These are phyloP conservation scores for Carlito syrichta DNA, from an alignment of 2,113 vertebrate species.

Conservation along the genomic window DNA sequence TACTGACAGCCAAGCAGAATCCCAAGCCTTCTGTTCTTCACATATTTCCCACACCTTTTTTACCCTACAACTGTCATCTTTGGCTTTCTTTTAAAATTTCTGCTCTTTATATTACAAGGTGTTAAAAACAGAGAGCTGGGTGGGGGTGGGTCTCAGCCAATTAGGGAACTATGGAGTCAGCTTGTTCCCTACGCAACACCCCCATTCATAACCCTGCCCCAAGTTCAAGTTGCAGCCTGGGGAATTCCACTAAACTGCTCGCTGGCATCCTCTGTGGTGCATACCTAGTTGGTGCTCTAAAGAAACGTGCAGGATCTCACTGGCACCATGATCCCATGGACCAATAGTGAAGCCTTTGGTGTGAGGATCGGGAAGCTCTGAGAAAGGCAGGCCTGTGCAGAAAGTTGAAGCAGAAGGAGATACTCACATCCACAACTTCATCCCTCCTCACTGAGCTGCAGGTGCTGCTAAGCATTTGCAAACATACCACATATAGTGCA, in stretches of 20 bases:
- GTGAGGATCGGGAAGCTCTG: neutral
- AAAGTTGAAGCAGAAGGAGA: rapidly evolving
- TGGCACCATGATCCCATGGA: too few relatives aligned
- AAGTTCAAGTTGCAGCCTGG: neutral
- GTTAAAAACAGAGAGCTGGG: conserved; percentile 41
- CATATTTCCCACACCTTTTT: conserved; percentile 52
- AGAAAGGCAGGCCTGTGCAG: neutral
- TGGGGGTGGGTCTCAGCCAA: conserved; percentile 5
- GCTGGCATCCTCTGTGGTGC: neutral
- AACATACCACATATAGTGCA: rapidly evolving
- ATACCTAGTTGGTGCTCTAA: neutral
- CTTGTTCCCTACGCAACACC: neutral
- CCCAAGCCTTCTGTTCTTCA: conserved; percentile 58
- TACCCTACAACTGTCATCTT: conserved; percentile 61
- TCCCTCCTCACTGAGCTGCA: rapidly evolving
- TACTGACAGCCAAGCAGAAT: conserved; percentile 33
- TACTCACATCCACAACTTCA: rapidly evolving
- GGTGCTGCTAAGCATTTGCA: neutral
- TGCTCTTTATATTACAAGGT: neutral
- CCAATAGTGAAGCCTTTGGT: neutral
- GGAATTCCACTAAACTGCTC: neutral
- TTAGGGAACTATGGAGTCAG: neutral
- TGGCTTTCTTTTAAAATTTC: conserved; percentile 53
- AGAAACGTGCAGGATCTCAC: neutral
- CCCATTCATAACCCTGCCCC: neutral